Percentiles rank a stretch among this genome's conserved stretches.
These are phyloP conservation scores for Seira musarum DNA, from an alignment of 2,888 invertebrate genomes.

Conservation along the genomic window DNA sequence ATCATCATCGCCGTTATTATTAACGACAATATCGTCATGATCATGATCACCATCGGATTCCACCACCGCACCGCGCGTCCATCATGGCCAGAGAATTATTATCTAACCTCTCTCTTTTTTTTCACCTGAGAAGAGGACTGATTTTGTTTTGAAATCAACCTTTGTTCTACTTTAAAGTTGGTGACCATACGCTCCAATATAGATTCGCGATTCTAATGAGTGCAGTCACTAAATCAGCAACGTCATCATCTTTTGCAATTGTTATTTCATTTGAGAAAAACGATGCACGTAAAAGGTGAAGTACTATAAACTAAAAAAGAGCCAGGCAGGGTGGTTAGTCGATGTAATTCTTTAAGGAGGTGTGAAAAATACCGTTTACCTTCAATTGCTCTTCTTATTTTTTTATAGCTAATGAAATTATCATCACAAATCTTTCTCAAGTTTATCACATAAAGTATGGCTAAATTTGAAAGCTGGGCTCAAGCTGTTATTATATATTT, in stretches of 20 bases:
- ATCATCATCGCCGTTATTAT: slow-evolving; percentile 35
- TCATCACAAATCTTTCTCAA: slow-evolving; percentile 4
- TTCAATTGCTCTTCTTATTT: neutral
- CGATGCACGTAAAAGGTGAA: too few species aligned
- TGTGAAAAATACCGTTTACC: slow-evolving; percentile 1
- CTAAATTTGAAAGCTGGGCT: neutral
- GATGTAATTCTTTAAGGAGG: neutral
- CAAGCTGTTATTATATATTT: neutral
- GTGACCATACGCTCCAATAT: neutral
- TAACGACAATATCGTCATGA: slow-evolving; percentile 36
- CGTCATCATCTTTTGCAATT: neutral
- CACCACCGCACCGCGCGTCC: slow-evolving; percentile 6
- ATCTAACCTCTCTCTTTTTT: slow-evolving; percentile 33
- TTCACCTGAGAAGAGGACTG: neutral
- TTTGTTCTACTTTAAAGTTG: neutral
- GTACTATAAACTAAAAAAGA: neutral
- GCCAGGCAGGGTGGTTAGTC: neutral
- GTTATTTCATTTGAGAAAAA: too few species aligned
- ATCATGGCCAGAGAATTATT: neutral
- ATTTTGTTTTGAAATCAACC: slow-evolving; percentile 7
- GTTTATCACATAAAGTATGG: neutral
- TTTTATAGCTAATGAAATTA: slow-evolving; percentile 11
- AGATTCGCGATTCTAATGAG: neutral
- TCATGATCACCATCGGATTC: neutral
- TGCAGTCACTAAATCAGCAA: neutral